These are phyloP conservation scores for Drosophila tripunctata DNA, from an alignment of 2,888 invertebrate genomes.

Conservation along the genomic window DNA sequence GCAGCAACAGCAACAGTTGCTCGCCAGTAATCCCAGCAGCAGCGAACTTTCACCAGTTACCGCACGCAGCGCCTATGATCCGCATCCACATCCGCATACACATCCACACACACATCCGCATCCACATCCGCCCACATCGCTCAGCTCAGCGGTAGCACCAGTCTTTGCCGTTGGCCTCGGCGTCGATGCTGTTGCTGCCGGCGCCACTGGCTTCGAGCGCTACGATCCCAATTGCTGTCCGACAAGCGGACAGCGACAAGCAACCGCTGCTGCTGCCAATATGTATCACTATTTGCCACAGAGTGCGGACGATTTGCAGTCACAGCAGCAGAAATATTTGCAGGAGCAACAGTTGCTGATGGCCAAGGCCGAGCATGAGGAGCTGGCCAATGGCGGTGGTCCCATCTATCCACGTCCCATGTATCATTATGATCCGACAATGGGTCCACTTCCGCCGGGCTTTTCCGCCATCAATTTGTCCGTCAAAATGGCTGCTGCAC, in stretches of 20 bases:
- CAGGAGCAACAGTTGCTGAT: slow-evolving; percentile 86
- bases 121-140: slow-evolving; percentile 62
- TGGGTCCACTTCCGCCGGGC: slow-evolving; percentile 89
- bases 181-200: slow-evolving; percentile 49
- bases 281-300: slow-evolving; percentile 87
- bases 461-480: slow-evolving; percentile 93
- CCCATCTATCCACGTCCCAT: slow-evolving; percentile 92
- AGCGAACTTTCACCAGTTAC: slow-evolving; percentile 74
- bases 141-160: slow-evolving; percentile 52
- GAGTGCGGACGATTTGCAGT: slow-evolving; percentile 86
- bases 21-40: slow-evolving; percentile 63
- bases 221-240: slow-evolving; percentile 86
- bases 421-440: slow-evolving; percentile 92
- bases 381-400: slow-evolving; percentile 86
- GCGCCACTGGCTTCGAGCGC: slow-evolving; percentile 86
- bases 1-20: slow-evolving; percentile 47
- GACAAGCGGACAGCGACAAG: slow-evolving; percentile 42
- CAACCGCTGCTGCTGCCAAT: slow-evolving; percentile 83
- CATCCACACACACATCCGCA: slow-evolving; percentile 64
- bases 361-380: slow-evolving; percentile 90
- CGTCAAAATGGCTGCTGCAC: slow-evolving; percentile 89
- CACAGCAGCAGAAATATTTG: slow-evolving; percentile 86
- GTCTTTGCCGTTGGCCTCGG: slow-evolving; percentile 63
- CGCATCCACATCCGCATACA: slow-evolving; percentile 64
- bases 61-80: slow-evolving; percentile 76